Evolutionary conservation across 2,797 vertebrate species (phyloP), one percentile per base, ranked within the genome.

Genomic region (Pipistrellus pygmaeus): DNA sequence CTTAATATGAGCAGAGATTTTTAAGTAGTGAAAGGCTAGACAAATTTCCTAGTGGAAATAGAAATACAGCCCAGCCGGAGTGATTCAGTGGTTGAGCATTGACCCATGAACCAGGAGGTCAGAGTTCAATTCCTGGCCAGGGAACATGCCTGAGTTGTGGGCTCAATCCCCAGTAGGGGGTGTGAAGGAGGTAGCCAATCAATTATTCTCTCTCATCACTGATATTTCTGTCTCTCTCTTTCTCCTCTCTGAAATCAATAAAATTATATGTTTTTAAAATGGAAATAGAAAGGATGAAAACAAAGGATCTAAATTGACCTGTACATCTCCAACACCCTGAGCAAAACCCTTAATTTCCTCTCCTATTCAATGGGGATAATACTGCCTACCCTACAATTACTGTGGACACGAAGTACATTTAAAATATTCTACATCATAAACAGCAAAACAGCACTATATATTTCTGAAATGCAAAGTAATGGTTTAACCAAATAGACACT

Each of bases 301-400:
- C 14, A 95, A 35, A 85, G 9, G 46, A 90, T 35, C 21, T 75
- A 15, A 69, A 83, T 1, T 77, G 68, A 87, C 11, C 72, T 90
- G 38, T 77, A 82, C 15, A 30, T 69, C 69, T 90, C 89, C 27
- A 92, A 78, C 5, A 73, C 6, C 44, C 46, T 62, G 8, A 91
- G 30, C 53, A 94, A 92, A 85, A 91, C 35, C 27, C 32, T 81
- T 48, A 55, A 62, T 78, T 53, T 89, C 76, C n/a, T 83, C 51
- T 89, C 81, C 44, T 77, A 51, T 55, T 85, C 85, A 93, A 95
- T 35, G 14, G 51, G n/a, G 93, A 32, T 64, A 62, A 41, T 71
- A 72, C 46, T 71, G 41, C 51, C 48, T 73, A 62, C 5, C 21
- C 55, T 38, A n/a, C 8, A 78, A 32, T 94, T 91, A 53, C 2